Base-by-base conservation (phyloP, 1,140 invertebrate species). In the Bombus impatiens region DNA sequence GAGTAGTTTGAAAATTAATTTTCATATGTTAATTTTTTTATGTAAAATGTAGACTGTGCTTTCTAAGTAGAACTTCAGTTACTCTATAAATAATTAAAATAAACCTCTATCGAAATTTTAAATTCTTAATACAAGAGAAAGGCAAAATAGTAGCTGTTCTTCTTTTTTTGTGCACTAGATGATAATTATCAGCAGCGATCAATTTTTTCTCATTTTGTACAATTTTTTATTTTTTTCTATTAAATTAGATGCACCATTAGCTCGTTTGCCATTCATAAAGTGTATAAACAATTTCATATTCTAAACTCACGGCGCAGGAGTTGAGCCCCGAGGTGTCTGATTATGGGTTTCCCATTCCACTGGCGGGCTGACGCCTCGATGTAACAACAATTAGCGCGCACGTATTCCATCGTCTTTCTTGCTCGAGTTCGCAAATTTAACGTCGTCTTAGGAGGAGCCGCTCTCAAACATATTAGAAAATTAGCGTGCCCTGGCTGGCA, bases 391-490 rank as follows among this genome's bases (percentile, higher is more conserved):
- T 59, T 62, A 78, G 35, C 47, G 28, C 8, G n/a, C n/a, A 67
- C 35, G 35, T 57, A 59, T 79, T 67, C 18, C 40, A 62, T 40
- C 62, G 22, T 37, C 47, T 37, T 79, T 44, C 18, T 67, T 15
- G 37, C 53, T 78, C 77, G 77, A 78, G 37, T 71, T n/a, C 37
- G 70, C 70, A 44, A 71, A 71, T 42, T 71, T 40, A 15, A 71
- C 59, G 77, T 42, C 53, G 15, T 25, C 25, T 65, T 32, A 78
- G 32, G 74, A 78, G 28, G 37, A 79, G 18, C 22, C 28, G 37
- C 59, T 79, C 40, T 44, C 71, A 28, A 79, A 67, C 37, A 79
- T 79, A 62, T 79, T 75, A 42, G 71, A 77, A 82, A 71, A 77
- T 76, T 77, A 59, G 75, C 86, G 57, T 59, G 32, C 40, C 62